These are phyloP conservation scores for Heliconius hewitsoni DNA, from an alignment of 1,140 invertebrate genomes.

Conservation along the genomic window DNA sequence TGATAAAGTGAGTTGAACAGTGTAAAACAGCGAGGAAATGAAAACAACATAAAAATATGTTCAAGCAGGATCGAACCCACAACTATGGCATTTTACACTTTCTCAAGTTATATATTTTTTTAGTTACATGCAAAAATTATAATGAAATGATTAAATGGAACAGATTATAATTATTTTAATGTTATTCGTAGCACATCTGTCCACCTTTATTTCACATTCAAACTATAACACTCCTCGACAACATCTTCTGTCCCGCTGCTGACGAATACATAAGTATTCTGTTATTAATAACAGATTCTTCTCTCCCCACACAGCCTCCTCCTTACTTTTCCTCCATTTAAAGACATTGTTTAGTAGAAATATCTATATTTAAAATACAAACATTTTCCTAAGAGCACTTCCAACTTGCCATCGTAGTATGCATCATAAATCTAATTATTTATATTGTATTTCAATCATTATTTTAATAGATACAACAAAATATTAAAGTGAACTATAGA, in stretches of 20 bases:
- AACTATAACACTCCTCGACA: not conserved
- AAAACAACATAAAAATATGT: not conserved
- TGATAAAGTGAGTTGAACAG: too few relatives aligned
- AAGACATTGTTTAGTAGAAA: conserved; percentile 5
- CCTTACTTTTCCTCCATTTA: not conserved
- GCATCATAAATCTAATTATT: not conserved
- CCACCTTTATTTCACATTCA: not conserved
- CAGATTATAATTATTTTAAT: conserved; percentile 13
- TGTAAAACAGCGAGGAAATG: too few relatives aligned
- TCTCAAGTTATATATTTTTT: not conserved
- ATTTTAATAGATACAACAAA: not conserved
- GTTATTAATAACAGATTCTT: not conserved
- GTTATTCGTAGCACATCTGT: not conserved
- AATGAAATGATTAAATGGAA: conserved; percentile 4
- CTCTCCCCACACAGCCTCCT: not conserved
- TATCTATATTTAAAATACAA: conserved; percentile 7
- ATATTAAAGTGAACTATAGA: not conserved
- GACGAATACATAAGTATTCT: not conserved
- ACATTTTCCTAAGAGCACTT: not conserved
- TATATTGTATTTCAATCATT: not conserved
- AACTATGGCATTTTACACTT: not conserved
- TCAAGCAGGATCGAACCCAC: not conserved
- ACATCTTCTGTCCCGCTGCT: not conserved
- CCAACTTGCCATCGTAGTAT: not conserved
- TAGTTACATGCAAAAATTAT: conserved; percentile 6